A percentile compares a stretch with the other conserved stretches of the same genome.
phyloP scores from a whole-genome alignment of 2,888 invertebrate species.

The Sialis fuliginosa region DNA sequence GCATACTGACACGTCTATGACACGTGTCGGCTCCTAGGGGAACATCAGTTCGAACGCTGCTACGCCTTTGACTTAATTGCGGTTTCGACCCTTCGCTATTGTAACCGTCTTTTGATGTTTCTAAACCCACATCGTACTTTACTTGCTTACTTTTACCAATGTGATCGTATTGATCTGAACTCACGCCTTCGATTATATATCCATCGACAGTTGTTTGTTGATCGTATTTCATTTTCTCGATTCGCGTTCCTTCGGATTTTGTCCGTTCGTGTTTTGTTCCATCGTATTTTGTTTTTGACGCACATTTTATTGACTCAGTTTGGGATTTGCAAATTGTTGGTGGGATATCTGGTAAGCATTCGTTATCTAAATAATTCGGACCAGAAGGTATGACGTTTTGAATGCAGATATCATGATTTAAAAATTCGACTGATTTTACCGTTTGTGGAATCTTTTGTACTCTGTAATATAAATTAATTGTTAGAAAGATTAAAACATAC shows the following conservation, averaged over 20 bases:
- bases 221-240: not conserved
- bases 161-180: not conserved
- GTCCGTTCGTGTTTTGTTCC: not conserved
- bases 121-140: not conserved
- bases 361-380: not conserved
- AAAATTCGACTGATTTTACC: slow-evolving; percentile 14
- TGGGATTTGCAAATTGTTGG: not conserved
- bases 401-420: slow-evolving; percentile 15
- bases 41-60: not conserved
- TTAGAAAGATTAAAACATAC: no score
- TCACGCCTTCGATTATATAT: not conserved
- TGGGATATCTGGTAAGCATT: not conserved
- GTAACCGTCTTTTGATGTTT: not conserved
- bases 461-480: no score
- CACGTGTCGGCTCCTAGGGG: slow-evolving; percentile 7
- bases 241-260: not conserved
- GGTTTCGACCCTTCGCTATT: not conserved
- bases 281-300: not conserved
- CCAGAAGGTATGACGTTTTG: not conserved
- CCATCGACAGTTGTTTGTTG: not conserved
- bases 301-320: not conserved
- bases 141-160: not conserved
- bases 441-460: no score
- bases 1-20: slow-evolving; percentile 19
- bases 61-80: not conserved